Evolutionary conservation across 2,113 vertebrate genomes (phyloP), one percentile per base, ranked within the genome.

Genomic region (Marmota monax): DNA sequence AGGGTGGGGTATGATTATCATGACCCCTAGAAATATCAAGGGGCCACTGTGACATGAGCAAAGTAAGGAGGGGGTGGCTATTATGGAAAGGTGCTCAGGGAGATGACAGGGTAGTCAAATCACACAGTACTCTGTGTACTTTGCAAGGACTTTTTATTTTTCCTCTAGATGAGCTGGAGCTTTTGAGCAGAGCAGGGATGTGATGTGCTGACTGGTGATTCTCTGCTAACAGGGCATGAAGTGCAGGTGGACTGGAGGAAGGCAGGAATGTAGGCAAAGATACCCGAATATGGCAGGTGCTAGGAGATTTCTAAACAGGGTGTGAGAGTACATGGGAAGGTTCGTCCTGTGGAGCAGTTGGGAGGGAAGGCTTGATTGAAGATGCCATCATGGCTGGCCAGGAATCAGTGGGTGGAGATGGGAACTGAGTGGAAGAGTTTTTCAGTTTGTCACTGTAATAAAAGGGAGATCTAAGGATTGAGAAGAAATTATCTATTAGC

Each of bases 21-120:
- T 45, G 13, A 13, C 16, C 51, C 72, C 37, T 37, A 25, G 63
- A 23, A 63, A 37, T 10, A 13, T 20, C 4, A n/a, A n/a, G 13
- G 51, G 27, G 12, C 20, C 16, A 0, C 23, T 8, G 83, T 34
- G 34, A 37, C 0, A 9, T n/a, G 20, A 37, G 3, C 63, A 42
- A 11, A 90, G 37, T 51, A 39, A 53, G 6, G 27, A 45, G 56
- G 51, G 72, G 29, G 67, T 51, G 39, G 45, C 63, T 3, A 0
- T 77, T 29, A 32, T 22, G 25, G 88, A 58, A 70, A 51, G 39
- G n/a, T 2, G 5, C 20, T 29, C 23, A 16, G 27, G 32, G 39
- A 78, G 77, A 37, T 58, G 51, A 27, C 32, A 22, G 16, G 17
- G 42, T 20, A 9, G 12, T 48, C 65, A 63, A 0, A 16, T 76